Evolutionary conservation across 2,888 invertebrate species (phyloP).

Genomic region (Mayetiola destructor): DNA sequence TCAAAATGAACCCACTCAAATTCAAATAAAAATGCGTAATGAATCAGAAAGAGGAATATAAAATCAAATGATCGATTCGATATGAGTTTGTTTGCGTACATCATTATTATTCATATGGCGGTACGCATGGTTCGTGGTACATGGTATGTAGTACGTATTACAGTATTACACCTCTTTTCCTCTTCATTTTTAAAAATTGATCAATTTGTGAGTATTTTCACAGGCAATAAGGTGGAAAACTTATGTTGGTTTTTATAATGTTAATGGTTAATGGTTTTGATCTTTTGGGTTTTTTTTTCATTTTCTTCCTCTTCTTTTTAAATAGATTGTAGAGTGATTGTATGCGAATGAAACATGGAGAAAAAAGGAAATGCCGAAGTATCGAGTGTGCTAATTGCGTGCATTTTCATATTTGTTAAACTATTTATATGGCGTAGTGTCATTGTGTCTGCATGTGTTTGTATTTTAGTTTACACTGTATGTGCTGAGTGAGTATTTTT

Average conservation of each 20-base stretch:
- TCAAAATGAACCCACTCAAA: constrained; percentile 14
- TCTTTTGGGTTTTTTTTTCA: neutral
- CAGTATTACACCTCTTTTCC: too few relatives aligned
- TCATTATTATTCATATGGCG: neutral
- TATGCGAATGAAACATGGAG: neutral
- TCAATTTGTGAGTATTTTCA: constrained; percentile 4
- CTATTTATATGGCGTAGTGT: constrained; percentile 1
- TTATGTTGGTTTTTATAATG: constrained; percentile 11
- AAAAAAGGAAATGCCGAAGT: neutral
- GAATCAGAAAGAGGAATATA: neutral
- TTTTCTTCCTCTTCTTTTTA: neutral
- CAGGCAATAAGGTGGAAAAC: constrained; percentile 12
- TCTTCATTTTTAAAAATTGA: neutral
- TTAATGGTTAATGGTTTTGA: constrained; percentile 13
- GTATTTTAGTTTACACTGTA: neutral
- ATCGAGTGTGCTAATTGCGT: constrained; percentile 11
- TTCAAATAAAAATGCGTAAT: neutral
- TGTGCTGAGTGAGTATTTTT: neutral
- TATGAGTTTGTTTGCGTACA: neutral
- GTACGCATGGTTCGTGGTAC: neutral
- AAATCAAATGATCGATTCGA: neutral
- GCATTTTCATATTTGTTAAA: constrained; percentile 12
- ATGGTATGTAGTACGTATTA: neutral
- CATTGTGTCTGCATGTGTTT: neutral
- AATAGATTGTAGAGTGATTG: neutral